These are phyloP conservation scores for Halictus quadricinctus DNA, from an alignment of 2,888 invertebrate genomes.

Conservation along the genomic window DNA sequence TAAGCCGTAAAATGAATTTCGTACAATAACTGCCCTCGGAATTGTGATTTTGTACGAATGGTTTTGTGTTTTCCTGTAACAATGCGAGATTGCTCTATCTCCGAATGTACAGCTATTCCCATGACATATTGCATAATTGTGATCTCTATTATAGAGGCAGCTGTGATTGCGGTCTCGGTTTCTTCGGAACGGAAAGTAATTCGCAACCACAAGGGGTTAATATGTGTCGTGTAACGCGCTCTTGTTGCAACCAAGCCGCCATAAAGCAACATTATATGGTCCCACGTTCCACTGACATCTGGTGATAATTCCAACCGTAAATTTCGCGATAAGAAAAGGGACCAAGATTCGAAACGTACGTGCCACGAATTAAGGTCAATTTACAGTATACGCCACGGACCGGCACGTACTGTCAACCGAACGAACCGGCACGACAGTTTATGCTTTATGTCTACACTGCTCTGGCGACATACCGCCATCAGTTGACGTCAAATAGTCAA, in stretches of 20 bases:
- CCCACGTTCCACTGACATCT: slow-evolving; percentile 6
- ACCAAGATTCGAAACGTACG: slow-evolving; percentile 22
- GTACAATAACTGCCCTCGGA: background rate
- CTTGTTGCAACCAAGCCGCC: background rate
- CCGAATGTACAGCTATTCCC: background rate
- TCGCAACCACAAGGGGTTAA: background rate
- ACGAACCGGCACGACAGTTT: too few relatives aligned
- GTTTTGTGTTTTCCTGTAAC: background rate
- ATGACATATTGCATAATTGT: background rate
- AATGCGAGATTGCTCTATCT: background rate
- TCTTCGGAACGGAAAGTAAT: slow-evolving; percentile 16
- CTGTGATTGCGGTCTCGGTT: background rate
- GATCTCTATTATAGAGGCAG: background rate
- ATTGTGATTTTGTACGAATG: background rate
- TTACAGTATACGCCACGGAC: too few relatives aligned
- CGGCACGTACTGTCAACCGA: too few relatives aligned
- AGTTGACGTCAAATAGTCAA: too few relatives aligned
- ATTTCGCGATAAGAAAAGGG: slow-evolving; percentile 37
- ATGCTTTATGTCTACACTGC: too few relatives aligned
- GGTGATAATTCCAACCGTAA: slow-evolving; percentile 22
- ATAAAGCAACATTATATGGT: background rate
- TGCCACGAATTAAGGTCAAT: slow-evolving; percentile 28
- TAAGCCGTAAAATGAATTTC: background rate
- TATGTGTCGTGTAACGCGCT: slow-evolving; percentile 9
- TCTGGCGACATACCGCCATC: too few relatives aligned